A percentile compares a stretch with the other conserved stretches of the same genome.
Conservation (phyloP, 1,140 invertebrate genomes). For the Zeugodacus cucurbitae region DNA sequence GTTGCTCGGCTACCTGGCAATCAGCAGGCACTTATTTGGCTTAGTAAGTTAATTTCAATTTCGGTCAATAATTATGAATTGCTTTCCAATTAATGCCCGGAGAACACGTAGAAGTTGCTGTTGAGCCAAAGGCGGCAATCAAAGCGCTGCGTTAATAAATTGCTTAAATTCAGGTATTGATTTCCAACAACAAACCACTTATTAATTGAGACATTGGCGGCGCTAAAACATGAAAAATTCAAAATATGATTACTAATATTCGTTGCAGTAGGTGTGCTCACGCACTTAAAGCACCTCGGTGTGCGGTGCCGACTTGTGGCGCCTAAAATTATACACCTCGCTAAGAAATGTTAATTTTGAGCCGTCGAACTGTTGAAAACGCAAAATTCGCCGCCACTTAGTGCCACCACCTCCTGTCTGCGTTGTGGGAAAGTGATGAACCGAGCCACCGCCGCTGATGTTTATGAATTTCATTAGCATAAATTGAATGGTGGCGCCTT, state of each 20-base stretch:
- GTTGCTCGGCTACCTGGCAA: background rate
- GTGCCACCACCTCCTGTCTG: background rate
- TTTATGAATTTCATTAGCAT: slow-evolving; percentile 36
- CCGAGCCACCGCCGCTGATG: background rate
- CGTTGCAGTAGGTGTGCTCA: background rate
- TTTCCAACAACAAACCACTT: background rate
- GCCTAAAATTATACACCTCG: background rate
- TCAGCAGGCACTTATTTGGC: background rate
- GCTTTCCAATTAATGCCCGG: background rate
- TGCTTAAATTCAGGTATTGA: background rate
- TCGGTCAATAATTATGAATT: background rate
- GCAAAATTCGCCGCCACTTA: background rate
- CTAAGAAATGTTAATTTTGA: background rate
- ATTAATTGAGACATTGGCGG: background rate
- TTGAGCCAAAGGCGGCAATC: background rate
- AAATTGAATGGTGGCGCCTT: background rate
- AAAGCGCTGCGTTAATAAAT: background rate
- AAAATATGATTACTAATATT: background rate
- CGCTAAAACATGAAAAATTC: background rate
- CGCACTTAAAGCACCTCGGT: background rate
- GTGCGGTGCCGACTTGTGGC: background rate
- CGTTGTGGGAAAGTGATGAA: background rate
- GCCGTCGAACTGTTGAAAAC: background rate
- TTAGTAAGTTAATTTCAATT: background rate
- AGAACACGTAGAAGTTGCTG: background rate